phyloP scores from a whole-genome alignment of 2,888 invertebrate genomes.

The Hemithea aestivaria region DNA sequence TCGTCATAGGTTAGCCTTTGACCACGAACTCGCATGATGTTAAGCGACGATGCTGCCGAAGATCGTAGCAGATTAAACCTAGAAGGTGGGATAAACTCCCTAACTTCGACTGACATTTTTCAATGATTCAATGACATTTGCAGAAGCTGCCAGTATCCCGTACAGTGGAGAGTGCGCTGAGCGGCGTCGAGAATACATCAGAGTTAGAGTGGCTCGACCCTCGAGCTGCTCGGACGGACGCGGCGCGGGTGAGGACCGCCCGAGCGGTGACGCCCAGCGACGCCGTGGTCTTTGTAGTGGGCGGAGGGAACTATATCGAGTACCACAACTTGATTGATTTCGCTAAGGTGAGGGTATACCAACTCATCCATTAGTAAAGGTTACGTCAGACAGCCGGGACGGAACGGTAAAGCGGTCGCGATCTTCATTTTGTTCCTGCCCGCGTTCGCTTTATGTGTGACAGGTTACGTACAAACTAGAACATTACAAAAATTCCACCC shows the following conservation, averaged over 20 bases:
- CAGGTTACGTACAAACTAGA: too few species aligned
- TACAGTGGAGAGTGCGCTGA: constrained; percentile 86
- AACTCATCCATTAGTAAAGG: too few species aligned
- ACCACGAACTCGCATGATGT: too few species aligned
- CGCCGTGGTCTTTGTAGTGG: constrained; percentile 93
- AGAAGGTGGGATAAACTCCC: too few species aligned
- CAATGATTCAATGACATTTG: neutral
- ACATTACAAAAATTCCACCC: too few species aligned
- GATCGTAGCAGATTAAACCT: too few species aligned
- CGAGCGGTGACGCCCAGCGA: constrained; percentile 87
- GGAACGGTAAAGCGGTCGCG: too few species aligned
- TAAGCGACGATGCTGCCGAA: too few species aligned
- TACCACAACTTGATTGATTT: constrained; percentile 99
- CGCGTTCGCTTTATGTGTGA: too few species aligned
- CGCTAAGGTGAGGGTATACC: constrained; percentile 82
- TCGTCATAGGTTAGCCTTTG: too few species aligned
- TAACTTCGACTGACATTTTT: too few species aligned
- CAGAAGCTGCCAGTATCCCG: constrained; percentile 96
- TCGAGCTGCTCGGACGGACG: constrained; percentile 88
- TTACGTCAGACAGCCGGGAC: neutral
- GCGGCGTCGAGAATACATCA: constrained; percentile 88
- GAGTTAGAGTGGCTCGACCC: constrained; percentile 98
- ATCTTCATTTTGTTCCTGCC: too few species aligned
- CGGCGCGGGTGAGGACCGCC: constrained; percentile 78
- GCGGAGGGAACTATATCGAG: constrained; percentile 99